Evolutionary conservation across 2,888 invertebrate genomes (phyloP).

Genomic region (Archips crataeganus): DNA sequence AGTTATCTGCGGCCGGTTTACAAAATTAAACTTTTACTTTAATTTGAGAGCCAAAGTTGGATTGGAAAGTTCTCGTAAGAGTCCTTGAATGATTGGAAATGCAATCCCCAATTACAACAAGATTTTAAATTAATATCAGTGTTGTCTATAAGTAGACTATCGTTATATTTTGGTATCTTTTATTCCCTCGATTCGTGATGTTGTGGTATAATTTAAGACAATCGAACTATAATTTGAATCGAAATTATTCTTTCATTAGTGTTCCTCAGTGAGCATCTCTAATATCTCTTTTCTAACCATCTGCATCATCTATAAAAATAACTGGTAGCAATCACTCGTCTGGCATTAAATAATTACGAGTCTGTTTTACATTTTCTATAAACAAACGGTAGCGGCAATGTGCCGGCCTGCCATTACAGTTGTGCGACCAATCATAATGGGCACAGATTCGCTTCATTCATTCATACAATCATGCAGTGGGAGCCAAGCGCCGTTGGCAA

Average conservation of each 20-base stretch:
- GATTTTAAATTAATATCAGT: no score
- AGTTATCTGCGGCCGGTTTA: no score
- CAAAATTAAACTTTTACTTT: no score
- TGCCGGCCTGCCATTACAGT: conserved; percentile 10
- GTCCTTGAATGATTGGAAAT: no score
- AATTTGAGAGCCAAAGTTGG: no score
- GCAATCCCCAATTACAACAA: no score
- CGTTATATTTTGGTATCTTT: no score
- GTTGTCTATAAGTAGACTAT: no score
- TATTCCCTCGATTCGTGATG: no score
- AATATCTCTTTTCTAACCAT: neutral
- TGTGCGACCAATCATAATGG: conserved; percentile 23
- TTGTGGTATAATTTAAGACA: no score
- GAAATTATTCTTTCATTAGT: neutral
- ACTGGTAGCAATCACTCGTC: conserved; percentile 3
- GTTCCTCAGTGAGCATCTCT: neutral
- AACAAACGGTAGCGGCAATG: no score
- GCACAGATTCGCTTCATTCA: conserved; percentile 29
- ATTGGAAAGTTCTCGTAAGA: no score
- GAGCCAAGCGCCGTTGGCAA: conserved; percentile 39
- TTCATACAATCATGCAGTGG: neutral
- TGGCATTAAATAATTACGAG: conserved; percentile 14
- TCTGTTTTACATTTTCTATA: neutral
- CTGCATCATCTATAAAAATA: conserved; percentile 2
- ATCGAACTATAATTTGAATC: neutral